Conservation (phyloP, 2,888 invertebrate genomes). For the Trichopria drosophilae region DNA sequence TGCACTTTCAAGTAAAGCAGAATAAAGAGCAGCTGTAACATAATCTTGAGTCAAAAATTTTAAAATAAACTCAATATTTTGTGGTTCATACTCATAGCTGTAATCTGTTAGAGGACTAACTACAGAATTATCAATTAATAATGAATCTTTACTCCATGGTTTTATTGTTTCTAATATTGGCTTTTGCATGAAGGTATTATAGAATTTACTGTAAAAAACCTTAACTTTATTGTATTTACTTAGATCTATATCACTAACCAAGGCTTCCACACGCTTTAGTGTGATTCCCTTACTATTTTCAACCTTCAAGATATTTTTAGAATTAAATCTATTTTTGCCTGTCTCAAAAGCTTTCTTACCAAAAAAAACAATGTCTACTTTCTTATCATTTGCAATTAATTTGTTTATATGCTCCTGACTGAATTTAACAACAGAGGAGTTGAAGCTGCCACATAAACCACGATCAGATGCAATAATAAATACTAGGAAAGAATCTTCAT, state of each 20-base stretch:
- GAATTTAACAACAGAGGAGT: constrained; percentile 22
- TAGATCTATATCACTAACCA: constrained; percentile 23
- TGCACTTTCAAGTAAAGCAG: constrained; percentile 26
- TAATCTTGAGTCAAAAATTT: constrained; percentile 26
- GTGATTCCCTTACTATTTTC: constrained; percentile 23
- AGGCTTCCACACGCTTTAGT: constrained; percentile 20
- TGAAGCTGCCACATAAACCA: constrained; percentile 22
- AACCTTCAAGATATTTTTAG: constrained; percentile 21
- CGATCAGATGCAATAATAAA: constrained; percentile 23
- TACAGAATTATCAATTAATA: constrained; percentile 19
- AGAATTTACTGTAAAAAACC: constrained; percentile 25
- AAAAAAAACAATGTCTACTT: constrained; percentile 24
- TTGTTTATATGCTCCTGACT: constrained; percentile 22
- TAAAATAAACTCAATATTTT: constrained; percentile 26
- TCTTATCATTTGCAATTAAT: constrained; percentile 21
- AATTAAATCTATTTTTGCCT: constrained; percentile 23
- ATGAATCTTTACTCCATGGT: constrained; percentile 24
- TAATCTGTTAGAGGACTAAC: constrained; percentile 24
- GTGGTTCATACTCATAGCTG: constrained; percentile 26
- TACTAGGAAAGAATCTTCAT: constrained; percentile 21
- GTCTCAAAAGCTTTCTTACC: constrained; percentile 23
- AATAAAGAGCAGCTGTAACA: constrained; percentile 24
- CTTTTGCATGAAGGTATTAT: constrained; percentile 23
- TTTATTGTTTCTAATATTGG: constrained; percentile 26
- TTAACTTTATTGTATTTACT: constrained; percentile 25